A percentile compares a stretch with the other conserved stretches of the same genome.
These are phyloP conservation scores for Malurus splendens DNA, from an alignment of 2,797 vertebrate genomes.

Conservation along the genomic window DNA sequence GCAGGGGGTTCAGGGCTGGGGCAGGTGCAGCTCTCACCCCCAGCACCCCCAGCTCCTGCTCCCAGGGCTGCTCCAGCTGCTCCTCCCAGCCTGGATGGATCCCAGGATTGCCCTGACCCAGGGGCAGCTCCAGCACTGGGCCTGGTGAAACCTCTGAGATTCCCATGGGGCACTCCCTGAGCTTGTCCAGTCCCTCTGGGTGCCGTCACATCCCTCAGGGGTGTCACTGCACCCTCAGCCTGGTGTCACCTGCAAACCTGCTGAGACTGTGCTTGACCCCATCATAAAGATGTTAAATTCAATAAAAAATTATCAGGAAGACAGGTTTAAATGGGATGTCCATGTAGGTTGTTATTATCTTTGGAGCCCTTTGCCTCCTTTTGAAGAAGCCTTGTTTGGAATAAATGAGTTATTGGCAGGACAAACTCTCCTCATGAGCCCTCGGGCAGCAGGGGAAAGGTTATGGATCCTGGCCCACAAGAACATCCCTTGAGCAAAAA, in stretches of 20 bases:
- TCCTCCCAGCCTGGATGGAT: neutral
- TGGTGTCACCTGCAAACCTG: neutral
- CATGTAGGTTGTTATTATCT: neutral
- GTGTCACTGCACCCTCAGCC: neutral
- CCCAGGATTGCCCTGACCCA: neutral
- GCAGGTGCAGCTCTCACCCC: no score
- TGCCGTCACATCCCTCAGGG: neutral
- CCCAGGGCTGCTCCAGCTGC: neutral
- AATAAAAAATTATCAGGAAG: neutral
- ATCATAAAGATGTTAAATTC: neutral
- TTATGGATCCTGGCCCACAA: neutral
- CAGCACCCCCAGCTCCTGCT: neutral
- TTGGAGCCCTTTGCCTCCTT: neutral
- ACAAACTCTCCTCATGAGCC: fast-evolving
- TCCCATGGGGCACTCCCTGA: neutral
- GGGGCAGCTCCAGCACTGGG: neutral
- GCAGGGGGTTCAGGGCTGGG: no score
- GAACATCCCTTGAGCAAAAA: neutral
- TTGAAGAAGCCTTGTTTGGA: neutral
- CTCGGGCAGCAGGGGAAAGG: neutral
- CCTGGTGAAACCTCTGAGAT: neutral
- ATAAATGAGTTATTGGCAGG: neutral
- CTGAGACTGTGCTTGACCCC: neutral
- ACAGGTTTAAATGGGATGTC: neutral
- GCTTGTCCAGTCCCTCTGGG: neutral